A percentile compares a stretch with the other conserved stretches of the same genome.
These are phyloP conservation scores for Aspiorhynchus laticeps DNA, from an alignment of 2,113 vertebrate species.

Conservation along the genomic window DNA sequence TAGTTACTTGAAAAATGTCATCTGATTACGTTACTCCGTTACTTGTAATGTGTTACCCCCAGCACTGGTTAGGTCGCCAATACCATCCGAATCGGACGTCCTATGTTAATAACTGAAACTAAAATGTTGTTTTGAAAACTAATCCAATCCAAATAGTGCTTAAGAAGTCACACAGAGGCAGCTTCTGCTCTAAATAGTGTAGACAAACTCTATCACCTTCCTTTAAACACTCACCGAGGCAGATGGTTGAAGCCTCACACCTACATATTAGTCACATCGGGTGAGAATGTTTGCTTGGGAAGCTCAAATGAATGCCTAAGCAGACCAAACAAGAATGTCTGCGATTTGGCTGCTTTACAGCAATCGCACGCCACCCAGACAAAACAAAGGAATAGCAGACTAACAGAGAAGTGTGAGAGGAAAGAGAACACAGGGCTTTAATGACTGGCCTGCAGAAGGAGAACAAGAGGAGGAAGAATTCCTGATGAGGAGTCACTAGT, in stretches of 20 bases:
- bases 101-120: background rate
- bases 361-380: constrained; percentile 6
- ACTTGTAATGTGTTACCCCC: too few species aligned
- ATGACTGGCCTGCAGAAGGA: constrained; percentile 59
- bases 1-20: too few species aligned
- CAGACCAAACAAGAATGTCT: constrained; percentile 41
- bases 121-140: background rate
- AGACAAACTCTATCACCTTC: constrained; percentile 54
- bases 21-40: background rate
- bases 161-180: background rate
- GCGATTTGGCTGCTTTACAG: constrained; percentile 25
- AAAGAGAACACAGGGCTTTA: constrained; percentile 63
- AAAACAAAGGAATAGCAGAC: constrained; percentile 51
- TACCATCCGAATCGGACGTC: background rate
- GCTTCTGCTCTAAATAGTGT: constrained; percentile 44
- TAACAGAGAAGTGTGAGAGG: constrained; percentile 37
- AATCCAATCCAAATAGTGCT: background rate
- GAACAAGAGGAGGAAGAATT: constrained; percentile 52
- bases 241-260: constrained; percentile 56
- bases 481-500: constrained; percentile 53
- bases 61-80: background rate
- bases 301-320: constrained; percentile 43
- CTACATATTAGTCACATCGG: constrained; percentile 47
- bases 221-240: constrained; percentile 42
- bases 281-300: constrained; percentile 37